phyloP scores from a whole-genome alignment of 2,113 vertebrate genomes.

The Hypomesus transpacificus region DNA sequence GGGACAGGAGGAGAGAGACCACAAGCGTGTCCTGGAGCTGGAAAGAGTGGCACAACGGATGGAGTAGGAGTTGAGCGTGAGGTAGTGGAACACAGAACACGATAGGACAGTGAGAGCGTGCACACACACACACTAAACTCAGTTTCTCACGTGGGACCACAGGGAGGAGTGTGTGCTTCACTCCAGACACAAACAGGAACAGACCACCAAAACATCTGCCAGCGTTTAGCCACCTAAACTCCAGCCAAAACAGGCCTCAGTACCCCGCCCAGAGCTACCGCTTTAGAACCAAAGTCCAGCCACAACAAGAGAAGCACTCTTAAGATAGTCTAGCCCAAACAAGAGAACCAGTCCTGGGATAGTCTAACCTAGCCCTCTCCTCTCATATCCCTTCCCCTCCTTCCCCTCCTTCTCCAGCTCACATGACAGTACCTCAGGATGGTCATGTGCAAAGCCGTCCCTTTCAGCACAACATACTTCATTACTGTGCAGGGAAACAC shows the following conservation, averaged over 20 bases:
- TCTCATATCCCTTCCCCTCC: neutral
- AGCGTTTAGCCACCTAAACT: slow-evolving; percentile 21
- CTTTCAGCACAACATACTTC: slow-evolving; percentile 24
- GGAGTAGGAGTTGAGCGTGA: neutral
- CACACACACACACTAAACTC: slow-evolving; percentile 1
- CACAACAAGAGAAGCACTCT: neutral
- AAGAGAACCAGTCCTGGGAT: neutral
- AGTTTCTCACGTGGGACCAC: neutral
- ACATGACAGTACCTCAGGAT: slow-evolving; percentile 47
- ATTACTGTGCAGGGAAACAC: slow-evolving; percentile 41
- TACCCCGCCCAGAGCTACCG: neutral
- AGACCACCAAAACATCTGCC: slow-evolving; percentile 31
- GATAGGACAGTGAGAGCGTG: neutral
- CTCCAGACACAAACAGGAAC: slow-evolving; percentile 30
- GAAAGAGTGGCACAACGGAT: neutral
- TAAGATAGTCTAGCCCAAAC: neutral
- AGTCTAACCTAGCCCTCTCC: neutral
- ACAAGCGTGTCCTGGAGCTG: neutral
- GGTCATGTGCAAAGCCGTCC: slow-evolving; percentile 43
- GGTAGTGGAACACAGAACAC: neutral
- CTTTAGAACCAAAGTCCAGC: neutral
- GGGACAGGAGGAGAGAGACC: neutral
- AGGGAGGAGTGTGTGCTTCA: slow-evolving; percentile 11
- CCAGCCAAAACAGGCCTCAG: slow-evolving; percentile 42
- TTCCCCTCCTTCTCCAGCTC: slow-evolving; percentile 5